These are phyloP conservation scores for Resseliella maxima DNA, from an alignment of 2,888 invertebrate genomes.

Conservation along the genomic window DNA sequence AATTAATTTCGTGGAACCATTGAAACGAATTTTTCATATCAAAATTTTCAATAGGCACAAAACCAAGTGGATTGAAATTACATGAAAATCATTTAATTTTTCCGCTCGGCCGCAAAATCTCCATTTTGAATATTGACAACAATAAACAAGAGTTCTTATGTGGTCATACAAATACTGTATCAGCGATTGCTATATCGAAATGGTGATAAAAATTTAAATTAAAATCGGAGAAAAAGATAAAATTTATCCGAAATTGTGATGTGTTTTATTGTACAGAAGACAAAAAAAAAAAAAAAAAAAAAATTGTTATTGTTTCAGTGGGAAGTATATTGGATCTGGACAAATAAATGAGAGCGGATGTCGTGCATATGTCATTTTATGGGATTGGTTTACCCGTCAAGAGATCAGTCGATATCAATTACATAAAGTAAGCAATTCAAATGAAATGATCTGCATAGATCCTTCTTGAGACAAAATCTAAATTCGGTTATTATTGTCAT, in stretches of 20 bases:
- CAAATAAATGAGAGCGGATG: constrained; percentile 93
- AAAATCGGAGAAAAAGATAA: too few species aligned
- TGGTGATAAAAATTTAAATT: constrained; percentile 61
- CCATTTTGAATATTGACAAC: constrained; percentile 75
- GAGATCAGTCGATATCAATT: constrained; percentile 79
- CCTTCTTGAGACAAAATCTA: neutral
- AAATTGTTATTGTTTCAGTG: constrained; percentile 67
- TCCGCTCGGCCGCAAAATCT: constrained; percentile 83
- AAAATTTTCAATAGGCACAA: constrained; percentile 62
- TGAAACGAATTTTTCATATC: too few species aligned
- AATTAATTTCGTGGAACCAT: too few species aligned
- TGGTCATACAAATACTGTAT: constrained; percentile 84
- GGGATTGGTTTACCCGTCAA: constrained; percentile 79
- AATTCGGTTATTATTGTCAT: too few species aligned
- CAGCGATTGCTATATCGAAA: constrained; percentile 80
- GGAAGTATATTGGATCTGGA: constrained; percentile 87
- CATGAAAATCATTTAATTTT: constrained; percentile 81
- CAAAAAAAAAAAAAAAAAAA: too few species aligned
- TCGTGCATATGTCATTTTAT: constrained; percentile 85
- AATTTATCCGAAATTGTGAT: too few species aligned
- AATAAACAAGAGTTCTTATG: constrained; percentile 80
- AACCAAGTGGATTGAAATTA: constrained; percentile 73
- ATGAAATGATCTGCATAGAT: neutral
- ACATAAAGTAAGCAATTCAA: constrained; percentile 76
- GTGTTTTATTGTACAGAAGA: too few species aligned